Percentiles rank a stretch among this genome's conserved stretches.
phyloP scores from a whole-genome alignment of 1,140 invertebrate species.

The Lucilia sericata region DNA sequence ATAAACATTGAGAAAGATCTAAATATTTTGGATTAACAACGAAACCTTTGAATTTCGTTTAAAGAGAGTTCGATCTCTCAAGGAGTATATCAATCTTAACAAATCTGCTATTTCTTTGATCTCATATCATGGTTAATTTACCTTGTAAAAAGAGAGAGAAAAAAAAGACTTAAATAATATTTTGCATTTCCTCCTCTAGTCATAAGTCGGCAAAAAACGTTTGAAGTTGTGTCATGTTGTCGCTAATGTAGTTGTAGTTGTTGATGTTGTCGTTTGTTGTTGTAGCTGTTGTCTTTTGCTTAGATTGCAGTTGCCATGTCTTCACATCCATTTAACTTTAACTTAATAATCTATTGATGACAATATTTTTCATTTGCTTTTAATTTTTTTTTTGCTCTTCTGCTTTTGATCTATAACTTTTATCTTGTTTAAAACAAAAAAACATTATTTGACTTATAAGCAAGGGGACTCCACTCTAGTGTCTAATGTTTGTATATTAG shows the following conservation, averaged over 20 bases:
- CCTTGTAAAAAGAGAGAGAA: not conserved
- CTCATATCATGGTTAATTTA: not conserved
- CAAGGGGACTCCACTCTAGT: not conserved
- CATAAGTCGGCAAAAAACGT: not conserved
- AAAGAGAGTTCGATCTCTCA: too few relatives aligned
- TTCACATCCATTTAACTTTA: constrained; percentile 1
- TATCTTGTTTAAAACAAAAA: not conserved
- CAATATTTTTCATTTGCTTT: constrained; percentile 5
- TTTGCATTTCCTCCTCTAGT: constrained; percentile 21
- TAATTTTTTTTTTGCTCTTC: not conserved
- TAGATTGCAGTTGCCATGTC: constrained; percentile 8
- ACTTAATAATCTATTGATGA: constrained; percentile 27
- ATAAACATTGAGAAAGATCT: too few relatives aligned
- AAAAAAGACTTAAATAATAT: not conserved
- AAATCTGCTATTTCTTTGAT: not conserved
- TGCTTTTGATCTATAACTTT: constrained; percentile 6
- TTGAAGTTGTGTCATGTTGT: constrained; percentile 23
- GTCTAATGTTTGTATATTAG: not conserved
- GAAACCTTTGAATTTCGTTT: too few relatives aligned
- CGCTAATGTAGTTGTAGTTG: constrained; percentile 13
- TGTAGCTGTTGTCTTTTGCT: not conserved
- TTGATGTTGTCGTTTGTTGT: not conserved
- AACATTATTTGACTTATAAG: constrained; percentile 9
- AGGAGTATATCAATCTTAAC: too few relatives aligned
- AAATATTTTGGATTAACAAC: too few relatives aligned